These are phyloP conservation scores for Gnathonemus echidnorhynchus DNA, from an alignment of 2,113 vertebrate species.

Conservation along the genomic window DNA sequence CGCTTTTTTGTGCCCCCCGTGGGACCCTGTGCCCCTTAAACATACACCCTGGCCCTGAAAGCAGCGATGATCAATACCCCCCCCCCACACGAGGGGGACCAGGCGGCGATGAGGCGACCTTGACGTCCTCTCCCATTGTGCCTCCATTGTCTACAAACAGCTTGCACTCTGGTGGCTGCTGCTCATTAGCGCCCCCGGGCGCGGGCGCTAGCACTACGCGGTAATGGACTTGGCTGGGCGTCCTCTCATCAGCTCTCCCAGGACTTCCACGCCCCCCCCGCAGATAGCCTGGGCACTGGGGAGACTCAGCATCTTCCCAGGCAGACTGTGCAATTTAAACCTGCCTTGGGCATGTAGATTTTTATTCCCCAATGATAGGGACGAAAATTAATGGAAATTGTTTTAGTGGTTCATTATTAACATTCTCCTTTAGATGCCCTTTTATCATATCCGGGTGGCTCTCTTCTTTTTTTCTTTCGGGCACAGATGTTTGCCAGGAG, in stretches of 20 bases:
- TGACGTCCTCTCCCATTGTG: not conserved
- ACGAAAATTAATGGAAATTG: conserved; percentile 74
- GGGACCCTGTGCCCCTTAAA: not conserved
- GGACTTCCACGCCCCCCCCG: conserved; percentile 23
- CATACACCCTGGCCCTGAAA: not conserved
- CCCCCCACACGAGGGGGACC: not conserved
- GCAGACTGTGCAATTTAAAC: conserved; percentile 70
- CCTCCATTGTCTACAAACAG: not conserved
- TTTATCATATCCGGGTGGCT: conserved; percentile 55
- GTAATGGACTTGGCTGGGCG: conserved; percentile 36
- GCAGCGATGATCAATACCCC: not conserved
- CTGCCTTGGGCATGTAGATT: conserved; percentile 68
- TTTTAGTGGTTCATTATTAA: conserved; percentile 72
- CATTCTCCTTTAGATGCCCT: conserved; percentile 70
- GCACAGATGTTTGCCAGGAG: conserved; percentile 13
- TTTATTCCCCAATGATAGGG: conserved; percentile 60
- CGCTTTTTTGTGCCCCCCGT: not conserved
- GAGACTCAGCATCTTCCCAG: conserved; percentile 54
- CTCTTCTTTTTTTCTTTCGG: conserved; percentile 39
- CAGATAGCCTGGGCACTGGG: conserved; percentile 58
- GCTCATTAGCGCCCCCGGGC: not conserved
- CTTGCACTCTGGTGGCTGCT: too few relatives aligned
- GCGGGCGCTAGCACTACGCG: conserved; percentile 33
- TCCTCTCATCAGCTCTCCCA: conserved; percentile 51
- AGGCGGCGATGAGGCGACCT: not conserved